phyloP scores from a whole-genome alignment of 2,797 vertebrate species.

The Enteromius unitaeniatus region DNA sequence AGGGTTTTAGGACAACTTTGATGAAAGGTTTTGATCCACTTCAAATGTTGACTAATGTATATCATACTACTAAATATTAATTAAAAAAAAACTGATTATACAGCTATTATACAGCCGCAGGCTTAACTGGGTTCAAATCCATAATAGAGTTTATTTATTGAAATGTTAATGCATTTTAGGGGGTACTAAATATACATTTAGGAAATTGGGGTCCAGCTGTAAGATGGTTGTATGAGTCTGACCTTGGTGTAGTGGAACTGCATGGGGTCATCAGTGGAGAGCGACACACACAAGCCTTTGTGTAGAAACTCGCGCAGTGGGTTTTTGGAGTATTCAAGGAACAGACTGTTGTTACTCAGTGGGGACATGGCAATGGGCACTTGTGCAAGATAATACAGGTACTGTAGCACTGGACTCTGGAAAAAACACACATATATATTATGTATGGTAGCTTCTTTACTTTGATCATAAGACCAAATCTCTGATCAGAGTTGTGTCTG shows the following conservation, averaged over 20 bases:
- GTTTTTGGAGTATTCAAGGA: conserved; percentile 96
- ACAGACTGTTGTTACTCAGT: conserved; percentile 97
- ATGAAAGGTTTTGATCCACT: too few relatives aligned
- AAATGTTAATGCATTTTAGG: background rate
- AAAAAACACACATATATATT: conserved; percentile 42
- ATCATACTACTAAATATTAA: too few relatives aligned
- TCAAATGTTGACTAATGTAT: too few relatives aligned
- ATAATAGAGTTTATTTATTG: background rate
- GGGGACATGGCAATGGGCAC: conserved; percentile 98
- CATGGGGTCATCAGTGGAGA: conserved; percentile 97
- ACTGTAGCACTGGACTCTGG: conserved; percentile 96
- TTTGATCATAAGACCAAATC: background rate
- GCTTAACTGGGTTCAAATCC: background rate
- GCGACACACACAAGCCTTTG: conserved; percentile 92
- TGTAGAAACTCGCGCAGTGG: conserved; percentile 93
- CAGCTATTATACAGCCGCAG: background rate
- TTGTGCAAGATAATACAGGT: conserved; percentile 96
- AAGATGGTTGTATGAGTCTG: conserved; percentile 49
- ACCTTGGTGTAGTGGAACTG: conserved; percentile 99
- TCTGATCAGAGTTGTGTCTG: background rate
- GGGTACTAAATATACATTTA: too few relatives aligned
- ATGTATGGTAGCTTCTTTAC: background rate
- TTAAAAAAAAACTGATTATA: background rate
- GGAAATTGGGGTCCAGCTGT: background rate
- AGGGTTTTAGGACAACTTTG: too few relatives aligned